These are phyloP conservation scores for Cephus cinctus DNA, from an alignment of 1,140 invertebrate species.

Conservation along the genomic window DNA sequence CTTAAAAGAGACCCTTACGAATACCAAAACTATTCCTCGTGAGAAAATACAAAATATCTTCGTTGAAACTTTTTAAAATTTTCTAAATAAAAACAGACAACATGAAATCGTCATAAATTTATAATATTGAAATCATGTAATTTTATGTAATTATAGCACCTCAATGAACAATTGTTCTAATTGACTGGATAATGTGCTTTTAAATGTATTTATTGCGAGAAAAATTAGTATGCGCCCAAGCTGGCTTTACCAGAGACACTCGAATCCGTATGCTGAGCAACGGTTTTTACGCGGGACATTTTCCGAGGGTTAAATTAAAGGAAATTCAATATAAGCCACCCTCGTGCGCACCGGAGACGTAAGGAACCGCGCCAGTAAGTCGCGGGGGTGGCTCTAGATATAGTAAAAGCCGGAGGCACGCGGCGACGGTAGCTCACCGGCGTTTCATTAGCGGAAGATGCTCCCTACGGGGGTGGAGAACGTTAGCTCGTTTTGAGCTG, in stretches of 20 bases:
- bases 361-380: slow-evolving; percentile 37
- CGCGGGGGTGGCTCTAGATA: slow-evolving; percentile 40
- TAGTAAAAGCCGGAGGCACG: slow-evolving; percentile 46
- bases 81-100: too few relatives aligned
- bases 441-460: slow-evolving; percentile 57
- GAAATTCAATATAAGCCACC: slow-evolving; percentile 26
- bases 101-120: too few relatives aligned
- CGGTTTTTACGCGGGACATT: slow-evolving; percentile 1
- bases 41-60: too few relatives aligned
- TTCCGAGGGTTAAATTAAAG: slow-evolving; percentile 22
- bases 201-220: too few relatives aligned
- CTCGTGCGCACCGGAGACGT: slow-evolving; percentile 12
- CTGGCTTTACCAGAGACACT: too few relatives aligned
- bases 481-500: slow-evolving; percentile 29
- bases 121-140: too few relatives aligned
- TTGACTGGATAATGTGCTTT: too few relatives aligned
- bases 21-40: too few relatives aligned
- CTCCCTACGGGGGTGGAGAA: slow-evolving; percentile 41
- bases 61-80: too few relatives aligned
- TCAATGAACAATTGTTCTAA: too few relatives aligned
- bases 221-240: too few relatives aligned
- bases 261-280: slow-evolving; percentile 8
- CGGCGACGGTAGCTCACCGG: slow-evolving; percentile 52
- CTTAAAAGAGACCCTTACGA: not conserved
- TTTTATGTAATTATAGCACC: too few relatives aligned